phyloP scores from a whole-genome alignment of 2,888 invertebrate genomes.

The Adineta ricciae region DNA sequence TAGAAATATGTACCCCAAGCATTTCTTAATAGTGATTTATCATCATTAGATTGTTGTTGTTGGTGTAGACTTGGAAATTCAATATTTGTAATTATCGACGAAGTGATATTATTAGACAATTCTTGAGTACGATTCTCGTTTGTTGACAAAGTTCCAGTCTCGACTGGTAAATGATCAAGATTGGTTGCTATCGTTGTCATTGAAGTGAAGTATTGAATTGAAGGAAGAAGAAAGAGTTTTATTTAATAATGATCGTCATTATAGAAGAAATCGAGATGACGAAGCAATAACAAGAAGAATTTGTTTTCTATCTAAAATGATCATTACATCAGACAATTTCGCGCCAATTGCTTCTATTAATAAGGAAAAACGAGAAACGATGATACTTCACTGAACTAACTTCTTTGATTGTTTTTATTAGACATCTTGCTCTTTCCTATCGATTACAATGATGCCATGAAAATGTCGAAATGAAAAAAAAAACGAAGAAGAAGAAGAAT shows the following conservation, averaged over 20 bases:
- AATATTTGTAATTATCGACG: not conserved
- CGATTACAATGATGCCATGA: not conserved
- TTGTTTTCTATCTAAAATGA: not conserved
- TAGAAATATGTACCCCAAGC: slow-evolving; percentile 4
- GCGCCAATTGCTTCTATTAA: not conserved
- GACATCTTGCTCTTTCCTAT: not conserved
- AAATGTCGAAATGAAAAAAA: not conserved
- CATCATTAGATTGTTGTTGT: slow-evolving; percentile 19
- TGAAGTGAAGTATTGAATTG: not conserved
- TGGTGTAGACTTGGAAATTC: slow-evolving; percentile 11
- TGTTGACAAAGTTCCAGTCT: not conserved
- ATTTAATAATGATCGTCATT: not conserved
- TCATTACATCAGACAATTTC: not conserved
- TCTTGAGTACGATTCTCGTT: not conserved
- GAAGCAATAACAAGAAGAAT: not conserved
- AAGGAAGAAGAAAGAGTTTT: not conserved
- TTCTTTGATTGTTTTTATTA: not conserved
- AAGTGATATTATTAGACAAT: not conserved
- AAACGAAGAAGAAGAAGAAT: no score
- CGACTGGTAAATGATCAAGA: not conserved
- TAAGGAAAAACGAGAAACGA: not conserved
- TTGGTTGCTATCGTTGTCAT: not conserved
- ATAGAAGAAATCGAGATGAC: not conserved
- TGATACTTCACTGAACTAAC: not conserved
- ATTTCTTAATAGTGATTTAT: slow-evolving; percentile 13